Evolutionary conservation across 2,113 vertebrate genomes (phyloP), one percentile per base, ranked within the genome.

Genomic region (Microtus oregoni): DNA sequence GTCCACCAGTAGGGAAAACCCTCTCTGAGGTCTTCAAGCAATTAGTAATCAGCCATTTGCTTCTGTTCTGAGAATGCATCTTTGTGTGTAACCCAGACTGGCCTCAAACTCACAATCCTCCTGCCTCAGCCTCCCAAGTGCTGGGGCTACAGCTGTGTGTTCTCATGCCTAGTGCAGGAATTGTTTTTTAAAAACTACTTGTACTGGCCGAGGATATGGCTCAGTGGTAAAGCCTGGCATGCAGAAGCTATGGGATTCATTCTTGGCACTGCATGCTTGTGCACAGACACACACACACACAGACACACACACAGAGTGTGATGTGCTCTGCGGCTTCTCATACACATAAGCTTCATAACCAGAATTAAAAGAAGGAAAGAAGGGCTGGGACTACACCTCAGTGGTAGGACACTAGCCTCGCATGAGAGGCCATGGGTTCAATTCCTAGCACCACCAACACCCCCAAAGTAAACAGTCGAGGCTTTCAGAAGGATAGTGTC

Each of bases 1-100:
- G 89, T 44, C 58, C 52, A 86, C 3, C 24, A 61, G 4, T 24
- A 86, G 22, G 12, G 41, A 88, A 94, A 85, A n/a, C 3, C 19
- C 68, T 32, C 87, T 86, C 65, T 22, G 52, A 92, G 50, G 81
- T 17, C 67, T 92, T 65, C 72, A 93, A 92, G 38, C 68, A 63
- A 96, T n/a, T 52, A 72, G n/a, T 30, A 67, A 82, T 77, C 41
- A 26, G 47, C 24, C 58, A n/a, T 5, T 70, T 70, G 44, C 35
- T 52, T n/a, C 44, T 87, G 44, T 70, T n/a, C 63, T 86, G 63
- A 75, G 61, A 47, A 47, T 12, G 30, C 55, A 47, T 44, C 26
- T 55, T 32, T 15, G 38, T 65, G 13, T 63, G 17, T 44, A 89
- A 32, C 30, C 58, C 20, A 77, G 55, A 32, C 38, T 47, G 28